Percentiles rank a stretch among this genome's conserved stretches.
Conservation (phyloP, 2,113 vertebrate species). For the Notothenia coriiceps region DNA sequence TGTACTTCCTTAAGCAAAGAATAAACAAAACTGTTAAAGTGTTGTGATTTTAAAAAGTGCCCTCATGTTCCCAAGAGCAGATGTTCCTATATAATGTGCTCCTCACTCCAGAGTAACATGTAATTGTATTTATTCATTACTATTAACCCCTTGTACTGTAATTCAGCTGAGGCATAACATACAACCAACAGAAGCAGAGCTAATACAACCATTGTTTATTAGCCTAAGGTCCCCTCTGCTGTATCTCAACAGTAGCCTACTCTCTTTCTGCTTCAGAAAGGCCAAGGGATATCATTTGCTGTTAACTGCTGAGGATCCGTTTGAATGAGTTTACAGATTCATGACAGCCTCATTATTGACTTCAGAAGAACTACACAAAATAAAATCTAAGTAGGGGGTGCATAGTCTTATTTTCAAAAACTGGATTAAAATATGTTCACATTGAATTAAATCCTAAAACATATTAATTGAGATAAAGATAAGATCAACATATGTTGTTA, state of each 20-base stretch:
- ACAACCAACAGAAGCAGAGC: not conserved
- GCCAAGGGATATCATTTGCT: not conserved
- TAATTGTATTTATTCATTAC: not conserved
- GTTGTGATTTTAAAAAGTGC: not conserved
- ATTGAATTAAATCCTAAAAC: too few species aligned
- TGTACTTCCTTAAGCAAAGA: not conserved
- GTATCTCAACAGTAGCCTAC: not conserved
- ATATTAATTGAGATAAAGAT: too few species aligned
- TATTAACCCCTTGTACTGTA: not conserved
- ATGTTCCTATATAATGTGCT: not conserved
- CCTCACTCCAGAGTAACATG: not conserved
- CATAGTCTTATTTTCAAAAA: not conserved
- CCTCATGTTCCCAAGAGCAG: not conserved
- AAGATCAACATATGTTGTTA: not conserved
- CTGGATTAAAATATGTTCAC: too few species aligned
- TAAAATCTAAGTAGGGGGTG: too few species aligned
- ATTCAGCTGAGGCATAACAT: not conserved
- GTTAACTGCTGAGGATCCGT: not conserved
- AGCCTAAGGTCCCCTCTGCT: not conserved
- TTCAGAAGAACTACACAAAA: not conserved
- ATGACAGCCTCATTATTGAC: not conserved
- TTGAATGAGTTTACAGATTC: not conserved
- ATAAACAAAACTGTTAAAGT: not conserved
- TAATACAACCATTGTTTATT: not conserved
- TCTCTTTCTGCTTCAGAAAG: not conserved